Base-by-base conservation (phyloP, 37 sponge, comb jelly and placozoan species). In the Corticium candelabrum region DNA sequence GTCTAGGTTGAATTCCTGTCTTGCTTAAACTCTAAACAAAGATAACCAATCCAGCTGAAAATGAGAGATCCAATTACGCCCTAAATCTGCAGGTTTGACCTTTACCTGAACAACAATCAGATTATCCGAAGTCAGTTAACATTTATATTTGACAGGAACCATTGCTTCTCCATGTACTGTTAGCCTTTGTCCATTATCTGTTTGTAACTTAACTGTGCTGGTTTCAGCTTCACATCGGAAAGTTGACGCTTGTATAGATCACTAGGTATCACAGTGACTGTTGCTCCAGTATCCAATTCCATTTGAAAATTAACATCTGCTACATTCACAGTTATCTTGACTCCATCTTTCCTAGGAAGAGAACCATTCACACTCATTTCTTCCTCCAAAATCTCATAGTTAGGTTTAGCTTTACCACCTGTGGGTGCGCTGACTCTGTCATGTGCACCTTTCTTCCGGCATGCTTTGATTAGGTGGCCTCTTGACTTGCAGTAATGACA, bases 31-130 rank as follows among this genome's bases (percentile, higher is more conserved):
- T n/a, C n/a, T n/a, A n/a, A n/a, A n/a, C n/a, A n/a, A n/a, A n/a
- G n/a, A n/a, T n/a, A n/a, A n/a, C n/a, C n/a, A 69, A 69, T 69
- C 4, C 3, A 69, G 1, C 5, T 34, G 71, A 7, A 69, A 5
- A 4, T 69, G 35, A 5, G 71, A 69, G 35, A 69, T 37, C 71
- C 71, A 69, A 69, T 69, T 36, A 5, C 71, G 35, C 71, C 71
- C 71, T n/a, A n/a, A n/a, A n/a, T n/a, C n/a, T n/a, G n/a, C n/a
- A n/a, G n/a, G n/a, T n/a, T n/a, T n/a, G n/a, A n/a, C n/a, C n/a
- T n/a, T n/a, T n/a, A n/a, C n/a, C n/a, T n/a, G n/a, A n/a, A n/a
- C n/a, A n/a, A n/a, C n/a, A n/a, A n/a, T n/a, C n/a, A n/a, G n/a
- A n/a, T n/a, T n/a, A n/a, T n/a, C n/a, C n/a, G n/a, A 21, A 11